Evolutionary conservation across 2,797 vertebrate species (phyloP), one percentile per base, ranked within the genome.

Genomic region (Trichosurus vulpecula): DNA sequence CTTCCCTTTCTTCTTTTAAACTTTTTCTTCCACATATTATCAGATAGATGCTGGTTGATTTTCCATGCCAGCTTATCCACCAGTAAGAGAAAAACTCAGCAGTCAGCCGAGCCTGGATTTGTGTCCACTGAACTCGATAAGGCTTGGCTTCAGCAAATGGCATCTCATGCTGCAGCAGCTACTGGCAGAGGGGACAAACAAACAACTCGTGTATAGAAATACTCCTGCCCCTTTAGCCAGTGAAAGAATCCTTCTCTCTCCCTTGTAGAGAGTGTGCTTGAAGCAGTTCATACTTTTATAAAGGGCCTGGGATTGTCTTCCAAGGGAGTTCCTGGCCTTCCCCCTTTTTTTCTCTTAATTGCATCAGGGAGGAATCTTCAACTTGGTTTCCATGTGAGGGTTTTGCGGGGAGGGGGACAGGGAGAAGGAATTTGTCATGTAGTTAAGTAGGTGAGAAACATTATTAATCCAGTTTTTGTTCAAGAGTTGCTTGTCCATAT

Each of bases 401-500:
- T 35, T 94, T 96, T 97, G 93, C 96, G 93, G 97, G 93, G 96
- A 96, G 93, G 55, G 97, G 91, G 94, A 91, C 94, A 91, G 95
- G 97, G 95, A 94, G 93, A 97, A 93, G 91, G 94, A 53, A 91
- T 95, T 96, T 94, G 89, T 95, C 95, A 95, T 92, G 92, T 98
- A 97, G 98, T 93, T 47, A 96, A 92, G 92, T 98, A 98, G 97
- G 93, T 22, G 57, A 92, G 9, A 94, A 93, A 97, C 97, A 96
- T 94, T 93, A 87, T 94, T 97, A 97, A 98, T 96, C 96, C 61
- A 91, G 90, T n/a, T 97, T 92, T 81, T 91, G 89, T 98, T 97
- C 53, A 57, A 92, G 95, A 98, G 95, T 96, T 96, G 97, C 95
- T 98, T 96, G 96, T 98, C 97, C 96, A 95, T 98, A 94, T 95